Conservation (phyloP, 2,888 invertebrate genomes). For the Odontomyia ornata region DNA sequence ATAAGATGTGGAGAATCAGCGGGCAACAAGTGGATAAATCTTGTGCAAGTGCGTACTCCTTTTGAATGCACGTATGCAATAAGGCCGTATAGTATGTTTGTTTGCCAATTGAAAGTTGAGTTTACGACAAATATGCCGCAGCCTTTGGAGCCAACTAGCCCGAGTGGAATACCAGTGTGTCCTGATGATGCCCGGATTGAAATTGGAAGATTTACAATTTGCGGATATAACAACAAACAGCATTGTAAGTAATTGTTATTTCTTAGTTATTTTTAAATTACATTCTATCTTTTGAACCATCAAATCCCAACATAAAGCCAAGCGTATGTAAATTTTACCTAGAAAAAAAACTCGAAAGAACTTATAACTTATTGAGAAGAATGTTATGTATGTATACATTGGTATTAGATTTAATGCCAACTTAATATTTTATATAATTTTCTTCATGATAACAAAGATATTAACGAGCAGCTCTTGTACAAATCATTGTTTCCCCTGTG, state of each 20-base stretch:
- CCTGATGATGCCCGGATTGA: background rate
- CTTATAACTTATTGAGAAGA: no score
- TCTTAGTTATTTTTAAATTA: no score
- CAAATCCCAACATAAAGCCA: no score
- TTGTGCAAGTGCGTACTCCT: background rate
- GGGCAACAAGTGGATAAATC: constrained; percentile 17
- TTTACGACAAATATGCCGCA: background rate
- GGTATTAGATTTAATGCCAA: no score
- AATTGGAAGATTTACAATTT: constrained; percentile 20
- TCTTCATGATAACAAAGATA: no score
- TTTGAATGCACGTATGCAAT: background rate
- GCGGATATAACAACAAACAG: constrained; percentile 15
- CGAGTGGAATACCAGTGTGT: background rate
- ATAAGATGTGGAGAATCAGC: background rate
- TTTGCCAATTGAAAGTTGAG: constrained; percentile 21
- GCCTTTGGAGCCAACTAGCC: background rate
- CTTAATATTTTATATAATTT: no score
- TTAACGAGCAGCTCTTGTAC: no score
- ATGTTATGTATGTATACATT: no score
- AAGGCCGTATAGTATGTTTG: background rate
- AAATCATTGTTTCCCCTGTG: no score
- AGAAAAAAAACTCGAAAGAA: no score
- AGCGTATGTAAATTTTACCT: no score
- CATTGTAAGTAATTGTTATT: constrained; percentile 18
- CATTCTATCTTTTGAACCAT: no score